Conservation (phyloP, 2,888 invertebrate species). For the Macrostomum cliftonense region DNA sequence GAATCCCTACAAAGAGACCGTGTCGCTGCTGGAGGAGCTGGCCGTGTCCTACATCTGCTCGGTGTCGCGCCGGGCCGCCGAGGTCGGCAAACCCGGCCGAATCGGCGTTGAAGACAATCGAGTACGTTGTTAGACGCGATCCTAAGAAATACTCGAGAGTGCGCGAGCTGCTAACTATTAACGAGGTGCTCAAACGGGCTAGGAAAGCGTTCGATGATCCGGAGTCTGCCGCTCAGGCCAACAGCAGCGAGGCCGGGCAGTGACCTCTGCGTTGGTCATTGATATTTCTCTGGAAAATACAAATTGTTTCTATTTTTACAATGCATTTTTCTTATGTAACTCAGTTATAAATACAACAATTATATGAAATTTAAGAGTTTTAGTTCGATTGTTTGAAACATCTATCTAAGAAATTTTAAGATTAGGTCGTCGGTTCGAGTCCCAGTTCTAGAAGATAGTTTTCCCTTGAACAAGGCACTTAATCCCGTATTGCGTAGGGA, state of each 20-base stretch:
- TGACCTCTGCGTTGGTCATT: too few relatives aligned
- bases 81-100: conserved; percentile 80
- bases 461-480: too few relatives aligned
- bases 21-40: conserved; percentile 84
- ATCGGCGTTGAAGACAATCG: conserved; percentile 95
- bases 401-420: too few relatives aligned
- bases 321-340: too few relatives aligned
- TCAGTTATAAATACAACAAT: too few relatives aligned
- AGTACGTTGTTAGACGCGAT: conserved; percentile 83
- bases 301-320: too few relatives aligned
- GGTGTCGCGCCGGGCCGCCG: conserved; percentile 65
- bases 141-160: conserved; percentile 86
- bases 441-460: too few relatives aligned
- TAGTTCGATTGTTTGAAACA: too few relatives aligned
- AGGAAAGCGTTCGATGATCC: conserved; percentile 77
- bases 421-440: too few relatives aligned
- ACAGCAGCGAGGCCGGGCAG: conserved; percentile 38
- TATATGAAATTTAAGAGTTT: too few relatives aligned
- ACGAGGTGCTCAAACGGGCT: conserved; percentile 92
- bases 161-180: conserved; percentile 87
- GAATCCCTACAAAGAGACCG: conserved; percentile 94
- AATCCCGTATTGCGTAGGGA: too few relatives aligned
- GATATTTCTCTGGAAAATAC: too few relatives aligned
- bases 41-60: conserved; percentile 73
- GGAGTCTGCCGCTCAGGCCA: conserved; percentile 49